A percentile compares a stretch with the other conserved stretches of the same genome.
Conservation (phyloP, 2,113 vertebrate genomes). For the Hiodon alosoides region DNA sequence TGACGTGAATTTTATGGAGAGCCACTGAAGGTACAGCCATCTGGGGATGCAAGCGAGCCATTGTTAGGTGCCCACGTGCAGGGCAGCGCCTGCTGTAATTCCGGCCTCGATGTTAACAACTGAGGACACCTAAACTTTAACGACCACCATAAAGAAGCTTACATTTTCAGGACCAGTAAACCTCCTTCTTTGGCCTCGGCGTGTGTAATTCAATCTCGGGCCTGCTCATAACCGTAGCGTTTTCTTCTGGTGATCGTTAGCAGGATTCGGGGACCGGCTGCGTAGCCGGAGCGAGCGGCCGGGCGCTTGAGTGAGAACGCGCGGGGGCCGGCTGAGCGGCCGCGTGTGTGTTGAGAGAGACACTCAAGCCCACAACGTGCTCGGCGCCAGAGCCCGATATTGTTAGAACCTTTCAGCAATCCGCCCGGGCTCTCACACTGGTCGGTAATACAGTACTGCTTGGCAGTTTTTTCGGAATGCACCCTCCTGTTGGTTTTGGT, state of each 20-base stretch:
- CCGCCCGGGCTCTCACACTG: no score
- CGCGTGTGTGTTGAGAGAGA: no score
- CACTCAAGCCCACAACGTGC: no score
- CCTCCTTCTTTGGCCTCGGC: constrained; percentile 34
- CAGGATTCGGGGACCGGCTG: no score
- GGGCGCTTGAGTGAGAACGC: no score
- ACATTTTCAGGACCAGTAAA: constrained; percentile 33
- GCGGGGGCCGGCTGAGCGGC: no score
- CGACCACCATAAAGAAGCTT: constrained; percentile 51
- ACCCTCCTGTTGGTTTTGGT: no score
- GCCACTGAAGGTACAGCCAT: constrained; percentile 36
- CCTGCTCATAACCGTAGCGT: neutral
- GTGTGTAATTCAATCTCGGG: neutral
- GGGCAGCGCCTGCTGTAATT: constrained; percentile 28
- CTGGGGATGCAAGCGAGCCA: neutral
- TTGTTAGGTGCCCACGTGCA: constrained; percentile 54
- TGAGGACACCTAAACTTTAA: constrained; percentile 52
- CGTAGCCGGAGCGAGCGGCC: no score
- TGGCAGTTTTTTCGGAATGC: no score
- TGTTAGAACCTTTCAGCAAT: no score
- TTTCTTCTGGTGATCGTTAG: neutral
- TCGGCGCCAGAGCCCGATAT: no score
- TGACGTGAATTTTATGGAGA: constrained; percentile 49
- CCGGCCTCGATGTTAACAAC: constrained; percentile 50
- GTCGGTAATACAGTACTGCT: no score